phyloP scores from a whole-genome alignment of 2,888 invertebrate genomes.

The Erebia ligea region DNA sequence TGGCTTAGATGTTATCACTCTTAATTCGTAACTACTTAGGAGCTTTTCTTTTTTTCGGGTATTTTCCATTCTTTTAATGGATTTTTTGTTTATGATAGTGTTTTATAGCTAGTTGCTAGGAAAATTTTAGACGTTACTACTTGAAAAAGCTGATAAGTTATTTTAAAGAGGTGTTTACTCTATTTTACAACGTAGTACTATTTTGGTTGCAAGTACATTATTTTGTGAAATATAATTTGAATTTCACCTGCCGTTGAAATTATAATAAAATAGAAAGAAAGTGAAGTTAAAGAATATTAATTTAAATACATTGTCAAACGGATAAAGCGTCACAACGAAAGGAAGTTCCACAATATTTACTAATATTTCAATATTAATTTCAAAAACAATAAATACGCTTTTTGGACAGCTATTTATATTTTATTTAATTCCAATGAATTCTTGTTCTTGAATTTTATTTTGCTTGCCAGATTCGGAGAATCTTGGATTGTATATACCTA shows the following conservation, averaged over 20 bases:
- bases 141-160: background rate
- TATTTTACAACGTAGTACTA: no score
- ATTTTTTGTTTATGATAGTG: background rate
- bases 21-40: slow-evolving; percentile 1
- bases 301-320: no score
- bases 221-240: no score
- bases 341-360: background rate
- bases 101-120: background rate
- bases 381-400: background rate
- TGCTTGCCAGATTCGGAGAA: background rate
- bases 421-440: background rate
- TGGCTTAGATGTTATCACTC: slow-evolving; percentile 12
- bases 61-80: slow-evolving; percentile 7
- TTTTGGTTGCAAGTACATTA: no score
- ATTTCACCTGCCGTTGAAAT: no score
- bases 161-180: no score
- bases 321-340: no score
- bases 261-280: no score
- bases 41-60: background rate
- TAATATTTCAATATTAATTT: background rate
- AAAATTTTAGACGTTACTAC: background rate
- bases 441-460: background rate
- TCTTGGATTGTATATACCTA: background rate
- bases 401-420: background rate
- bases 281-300: no score